phyloP scores from a whole-genome alignment of 2,113 vertebrate species.

The Oncorhynchus mykiss region DNA sequence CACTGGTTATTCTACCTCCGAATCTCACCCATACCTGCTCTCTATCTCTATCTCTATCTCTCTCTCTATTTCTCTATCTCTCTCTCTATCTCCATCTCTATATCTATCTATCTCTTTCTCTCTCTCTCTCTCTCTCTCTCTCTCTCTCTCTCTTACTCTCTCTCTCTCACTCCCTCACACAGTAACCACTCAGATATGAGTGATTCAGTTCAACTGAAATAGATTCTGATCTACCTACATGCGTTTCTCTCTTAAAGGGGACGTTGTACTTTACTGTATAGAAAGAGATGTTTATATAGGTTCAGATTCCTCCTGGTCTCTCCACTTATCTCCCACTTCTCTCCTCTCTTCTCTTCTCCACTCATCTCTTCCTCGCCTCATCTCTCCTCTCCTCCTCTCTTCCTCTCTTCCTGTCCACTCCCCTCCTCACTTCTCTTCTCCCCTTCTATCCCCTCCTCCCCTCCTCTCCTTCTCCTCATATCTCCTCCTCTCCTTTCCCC shows the following conservation, averaged over 20 bases:
- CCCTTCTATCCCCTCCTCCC: too few species aligned
- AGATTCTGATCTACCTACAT: constrained; percentile 54
- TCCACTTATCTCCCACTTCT: not conserved
- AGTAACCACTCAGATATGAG: constrained; percentile 22
- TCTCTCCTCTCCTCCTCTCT: too few species aligned
- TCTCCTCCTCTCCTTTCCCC: too few species aligned
- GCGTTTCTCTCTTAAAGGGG: not conserved
- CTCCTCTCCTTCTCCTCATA: too few species aligned
- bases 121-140: too few species aligned
- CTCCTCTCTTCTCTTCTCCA: not conserved
- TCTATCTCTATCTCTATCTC: constrained; percentile 4
- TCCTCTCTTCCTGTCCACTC: too few species aligned
- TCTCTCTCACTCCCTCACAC: constrained; percentile 13
- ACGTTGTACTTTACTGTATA: not conserved
- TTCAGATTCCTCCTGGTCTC: not conserved
- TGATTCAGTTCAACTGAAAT: constrained; percentile 55
- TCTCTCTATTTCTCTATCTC: too few species aligned
- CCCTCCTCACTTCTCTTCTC: too few species aligned
- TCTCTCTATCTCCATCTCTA: too few species aligned
- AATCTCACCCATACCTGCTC: not conserved
- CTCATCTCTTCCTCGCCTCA: too few species aligned
- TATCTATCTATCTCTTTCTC: too few species aligned
- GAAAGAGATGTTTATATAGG: too few species aligned
- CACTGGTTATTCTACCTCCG: not conserved
- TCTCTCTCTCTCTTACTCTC: constrained; percentile 10